These are phyloP conservation scores for Alethe castanea DNA, from an alignment of 2,113 vertebrate genomes.

Conservation along the genomic window DNA sequence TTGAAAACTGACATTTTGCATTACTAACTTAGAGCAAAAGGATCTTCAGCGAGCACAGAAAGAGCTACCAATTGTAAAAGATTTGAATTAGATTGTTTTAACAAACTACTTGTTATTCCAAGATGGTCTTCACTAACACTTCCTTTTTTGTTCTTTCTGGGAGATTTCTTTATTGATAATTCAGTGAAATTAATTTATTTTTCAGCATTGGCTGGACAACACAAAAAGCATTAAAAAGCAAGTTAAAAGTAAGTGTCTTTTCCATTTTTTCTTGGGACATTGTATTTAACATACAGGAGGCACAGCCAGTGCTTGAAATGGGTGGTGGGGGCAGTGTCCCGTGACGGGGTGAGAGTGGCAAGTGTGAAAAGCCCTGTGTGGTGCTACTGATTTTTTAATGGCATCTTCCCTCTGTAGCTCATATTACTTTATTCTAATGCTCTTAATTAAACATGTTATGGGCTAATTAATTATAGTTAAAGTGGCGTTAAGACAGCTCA, in stretches of 20 bases:
- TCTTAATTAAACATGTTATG: not conserved
- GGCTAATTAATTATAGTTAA: slow-evolving; percentile 1
- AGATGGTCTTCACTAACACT: not conserved
- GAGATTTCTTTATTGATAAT: not conserved
- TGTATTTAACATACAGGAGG: not conserved
- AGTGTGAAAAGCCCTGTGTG: not conserved
- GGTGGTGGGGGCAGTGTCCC: not conserved
- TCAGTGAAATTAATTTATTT: slow-evolving; percentile 25
- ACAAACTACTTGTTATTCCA: not conserved
- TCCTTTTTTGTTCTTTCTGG: not conserved
- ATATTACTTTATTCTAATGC: not conserved
- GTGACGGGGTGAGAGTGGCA: not conserved
- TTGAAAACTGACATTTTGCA: not conserved
- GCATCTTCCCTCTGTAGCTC: not conserved
- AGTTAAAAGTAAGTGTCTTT: slow-evolving; percentile 94
- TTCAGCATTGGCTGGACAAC: slow-evolving; percentile 95
- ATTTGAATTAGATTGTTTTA: not conserved
- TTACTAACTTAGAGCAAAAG: not conserved
- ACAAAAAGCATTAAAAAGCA: slow-evolving; percentile 99
- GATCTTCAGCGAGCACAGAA: not conserved
- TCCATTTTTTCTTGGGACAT: not conserved
- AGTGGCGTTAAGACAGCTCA: not conserved
- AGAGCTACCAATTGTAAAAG: not conserved
- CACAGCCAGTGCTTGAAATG: not conserved
- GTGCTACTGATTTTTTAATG: not conserved